phyloP scores from a whole-genome alignment of 2,797 vertebrate species.

The Poeciliopsis gracilis region DNA sequence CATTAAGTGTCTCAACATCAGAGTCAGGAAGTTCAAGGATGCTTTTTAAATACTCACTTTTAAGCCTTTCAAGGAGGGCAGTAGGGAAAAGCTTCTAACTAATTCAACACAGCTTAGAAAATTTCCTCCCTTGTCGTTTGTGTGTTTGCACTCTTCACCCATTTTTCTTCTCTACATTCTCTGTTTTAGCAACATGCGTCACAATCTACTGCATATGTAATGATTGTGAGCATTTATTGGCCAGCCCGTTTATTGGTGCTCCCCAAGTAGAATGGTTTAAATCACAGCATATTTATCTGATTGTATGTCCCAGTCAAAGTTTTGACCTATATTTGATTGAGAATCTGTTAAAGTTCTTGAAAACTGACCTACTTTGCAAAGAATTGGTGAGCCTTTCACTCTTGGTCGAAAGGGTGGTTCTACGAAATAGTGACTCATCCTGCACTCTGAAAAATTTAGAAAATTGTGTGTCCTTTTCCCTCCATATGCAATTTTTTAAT shows the following conservation, averaged over 20 bases:
- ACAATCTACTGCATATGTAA: neutral
- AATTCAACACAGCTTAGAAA: neutral
- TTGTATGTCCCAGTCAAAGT: neutral
- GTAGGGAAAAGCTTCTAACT: neutral
- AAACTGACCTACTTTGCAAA: neutral
- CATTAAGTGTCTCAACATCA: conserved; percentile 3
- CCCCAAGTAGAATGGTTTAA: neutral
- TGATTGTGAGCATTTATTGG: neutral
- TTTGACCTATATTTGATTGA: neutral
- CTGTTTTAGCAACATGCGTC: neutral
- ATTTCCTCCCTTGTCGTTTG: neutral
- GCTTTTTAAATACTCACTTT: neutral
- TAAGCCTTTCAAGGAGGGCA: neutral
- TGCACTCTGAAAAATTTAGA: neutral
- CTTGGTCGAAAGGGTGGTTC: neutral
- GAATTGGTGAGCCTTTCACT: neutral
- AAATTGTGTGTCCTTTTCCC: neutral
- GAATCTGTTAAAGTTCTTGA: neutral
- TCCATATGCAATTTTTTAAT: neutral
- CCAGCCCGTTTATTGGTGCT: neutral
- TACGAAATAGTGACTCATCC: neutral
- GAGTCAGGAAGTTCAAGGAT: neutral
- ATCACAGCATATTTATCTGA: conserved; percentile 20
- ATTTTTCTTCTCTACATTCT: neutral
- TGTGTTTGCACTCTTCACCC: neutral